Percentiles rank a stretch among this genome's conserved stretches.
Conservation (phyloP, 2,888 invertebrate genomes). For the Lysandra bellargus region DNA sequence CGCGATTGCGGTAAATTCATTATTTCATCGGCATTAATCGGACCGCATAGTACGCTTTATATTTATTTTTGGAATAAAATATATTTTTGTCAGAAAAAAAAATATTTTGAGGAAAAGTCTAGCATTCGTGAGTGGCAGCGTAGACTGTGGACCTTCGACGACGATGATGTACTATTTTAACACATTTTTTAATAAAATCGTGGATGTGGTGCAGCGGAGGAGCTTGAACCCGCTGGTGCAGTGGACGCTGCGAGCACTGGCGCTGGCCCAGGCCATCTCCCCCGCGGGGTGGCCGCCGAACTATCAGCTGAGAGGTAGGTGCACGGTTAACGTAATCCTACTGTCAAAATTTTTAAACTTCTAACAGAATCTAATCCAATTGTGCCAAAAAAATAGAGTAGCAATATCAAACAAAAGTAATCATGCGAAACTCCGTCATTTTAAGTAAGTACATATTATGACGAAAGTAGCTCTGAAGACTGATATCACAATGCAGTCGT, state of each 20-base stretch:
- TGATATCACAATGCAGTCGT: background rate
- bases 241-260: slow-evolving; percentile 53
- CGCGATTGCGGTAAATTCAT: slow-evolving; percentile 7
- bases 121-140: background rate
- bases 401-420: background rate
- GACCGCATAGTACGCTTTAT: background rate
- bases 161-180: slow-evolving; percentile 43
- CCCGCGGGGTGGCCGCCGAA: slow-evolving; percentile 60
- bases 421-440: background rate
- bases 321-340: slow-evolving; percentile 21
- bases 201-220: slow-evolving; percentile 50
- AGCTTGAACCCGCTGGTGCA: slow-evolving; percentile 49
- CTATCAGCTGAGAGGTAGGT: slow-evolving; percentile 54
- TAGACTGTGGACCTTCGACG: background rate
- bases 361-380: background rate
- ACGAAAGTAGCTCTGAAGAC: background rate
- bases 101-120: background rate
- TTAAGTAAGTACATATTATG: background rate
- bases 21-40: slow-evolving; percentile 21
- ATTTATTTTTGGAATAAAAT: background rate
- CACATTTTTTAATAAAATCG: slow-evolving; percentile 49
- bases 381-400: background rate
- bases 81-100: background rate
- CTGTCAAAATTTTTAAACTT: background rate
- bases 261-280: slow-evolving; percentile 54